Conservation (phyloP, 23 tunicate genomes). For the Diplosoma virens region DNA sequence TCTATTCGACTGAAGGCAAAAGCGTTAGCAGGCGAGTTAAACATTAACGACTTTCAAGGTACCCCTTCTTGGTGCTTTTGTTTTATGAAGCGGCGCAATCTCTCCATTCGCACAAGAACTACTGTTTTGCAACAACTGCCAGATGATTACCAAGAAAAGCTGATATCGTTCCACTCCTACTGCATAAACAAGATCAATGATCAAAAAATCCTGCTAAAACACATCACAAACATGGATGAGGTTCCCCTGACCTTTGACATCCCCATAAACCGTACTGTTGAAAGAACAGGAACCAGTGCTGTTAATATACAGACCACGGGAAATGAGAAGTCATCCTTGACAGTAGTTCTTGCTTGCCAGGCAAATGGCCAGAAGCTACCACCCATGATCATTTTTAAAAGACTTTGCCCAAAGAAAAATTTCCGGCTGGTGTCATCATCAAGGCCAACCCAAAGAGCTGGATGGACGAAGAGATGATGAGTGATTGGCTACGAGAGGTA, state of each 20-base stretch:
- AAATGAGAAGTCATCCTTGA: conserved; percentile 54
- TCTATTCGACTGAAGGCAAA: conserved; percentile 54
- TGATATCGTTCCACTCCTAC: conserved; percentile 42
- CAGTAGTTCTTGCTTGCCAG: conserved; percentile 53
- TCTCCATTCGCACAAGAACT: conserved; percentile 53
- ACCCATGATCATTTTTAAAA: conserved; percentile 50
- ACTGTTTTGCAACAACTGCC: conserved; percentile 55
- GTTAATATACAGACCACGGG: conserved; percentile 54
- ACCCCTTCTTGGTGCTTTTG: conserved; percentile 59
- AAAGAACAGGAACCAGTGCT: conserved; percentile 50
- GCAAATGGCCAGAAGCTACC: conserved; percentile 53
- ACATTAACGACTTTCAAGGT: conserved; percentile 47
- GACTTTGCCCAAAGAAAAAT: conserved; percentile 41
- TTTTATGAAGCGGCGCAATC: conserved; percentile 53
- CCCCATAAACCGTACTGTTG: conserved; percentile 44
- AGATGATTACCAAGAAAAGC: conserved; percentile 53
- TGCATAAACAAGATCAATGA: conserved; percentile 48
- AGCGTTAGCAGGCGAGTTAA: conserved; percentile 45
- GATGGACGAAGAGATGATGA: conserved; percentile 58
- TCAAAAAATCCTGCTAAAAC: conserved; percentile 40
- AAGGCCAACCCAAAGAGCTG: conserved; percentile 64
- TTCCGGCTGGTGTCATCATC: conserved; percentile 58
- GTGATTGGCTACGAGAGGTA: conserved; percentile 52
- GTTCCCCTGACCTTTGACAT: conserved; percentile 69
- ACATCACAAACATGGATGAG: conserved; percentile 63